These are phyloP conservation scores for Drosophila tristis DNA, from an alignment of 1,140 invertebrate genomes.

Conservation along the genomic window DNA sequence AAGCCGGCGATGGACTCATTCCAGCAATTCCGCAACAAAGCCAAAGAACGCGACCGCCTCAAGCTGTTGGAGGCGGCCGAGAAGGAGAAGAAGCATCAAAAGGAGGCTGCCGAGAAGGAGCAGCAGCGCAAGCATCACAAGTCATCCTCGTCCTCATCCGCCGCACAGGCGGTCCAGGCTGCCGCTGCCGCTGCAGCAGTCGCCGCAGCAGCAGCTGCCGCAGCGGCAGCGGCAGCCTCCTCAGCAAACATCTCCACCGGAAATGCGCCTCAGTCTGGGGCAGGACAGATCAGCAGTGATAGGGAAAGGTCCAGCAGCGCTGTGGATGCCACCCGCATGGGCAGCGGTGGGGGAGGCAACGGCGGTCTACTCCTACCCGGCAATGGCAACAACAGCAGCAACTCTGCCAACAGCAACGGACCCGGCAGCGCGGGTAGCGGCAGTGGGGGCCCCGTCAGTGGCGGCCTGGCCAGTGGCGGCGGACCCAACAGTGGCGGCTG, in stretches of 20 bases:
- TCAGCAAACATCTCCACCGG: neutral
- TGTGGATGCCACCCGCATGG: neutral
- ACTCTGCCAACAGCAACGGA: constrained; percentile 67
- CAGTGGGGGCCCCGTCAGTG: constrained; percentile 33
- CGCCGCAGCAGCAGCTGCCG: constrained; percentile 17
- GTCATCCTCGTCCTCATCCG: constrained; percentile 57
- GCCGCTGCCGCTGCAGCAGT: constrained; percentile 22
- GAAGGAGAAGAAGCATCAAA: constrained; percentile 93
- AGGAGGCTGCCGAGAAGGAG: constrained; percentile 89
- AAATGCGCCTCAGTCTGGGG: no score
- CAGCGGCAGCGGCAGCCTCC: constrained; percentile 84
- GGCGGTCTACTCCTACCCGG: constrained; percentile 19
- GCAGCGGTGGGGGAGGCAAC: constrained; percentile 33
- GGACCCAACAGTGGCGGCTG: constrained; percentile 46
- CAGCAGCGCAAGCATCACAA: constrained; percentile 87
- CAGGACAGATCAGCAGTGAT: no score
- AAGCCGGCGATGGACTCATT: constrained; percentile 90
- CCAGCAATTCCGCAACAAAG: constrained; percentile 96
- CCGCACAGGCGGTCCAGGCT: constrained; percentile 5
- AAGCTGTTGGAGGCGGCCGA: constrained; percentile 91
- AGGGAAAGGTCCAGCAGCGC: constrained; percentile 7
- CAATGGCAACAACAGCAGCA: constrained; percentile 57
- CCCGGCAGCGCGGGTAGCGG: constrained; percentile 69
- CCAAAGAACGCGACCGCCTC: constrained; percentile 97
- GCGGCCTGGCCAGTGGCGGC: constrained; percentile 33